Conservation (phyloP, 1,140 invertebrate genomes). For the Brachionus calyciflorus region DNA sequence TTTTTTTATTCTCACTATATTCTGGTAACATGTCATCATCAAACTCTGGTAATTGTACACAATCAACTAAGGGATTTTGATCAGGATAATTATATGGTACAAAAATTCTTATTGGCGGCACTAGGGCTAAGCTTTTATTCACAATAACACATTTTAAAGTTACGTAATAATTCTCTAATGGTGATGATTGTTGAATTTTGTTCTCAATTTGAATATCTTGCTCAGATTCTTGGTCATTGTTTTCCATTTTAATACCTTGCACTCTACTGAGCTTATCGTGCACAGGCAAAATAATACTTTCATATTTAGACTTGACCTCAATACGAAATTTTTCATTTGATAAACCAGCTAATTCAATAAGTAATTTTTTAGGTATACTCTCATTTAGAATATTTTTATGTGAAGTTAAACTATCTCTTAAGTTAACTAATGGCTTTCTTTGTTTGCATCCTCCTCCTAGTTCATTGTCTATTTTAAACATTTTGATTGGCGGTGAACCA, state of each 20-base stretch:
- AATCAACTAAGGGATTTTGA: constrained; percentile 25
- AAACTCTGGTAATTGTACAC: background rate
- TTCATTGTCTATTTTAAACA: constrained; percentile 1
- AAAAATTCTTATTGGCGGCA: constrained; percentile 21
- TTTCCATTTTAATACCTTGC: constrained; percentile 26
- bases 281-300: background rate
- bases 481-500: constrained; percentile 4
- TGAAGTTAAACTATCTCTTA: background rate
- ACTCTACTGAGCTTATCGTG: background rate
- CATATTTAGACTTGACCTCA: background rate
- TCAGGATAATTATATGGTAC: constrained; percentile 13
- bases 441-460: background rate
- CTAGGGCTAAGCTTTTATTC: background rate
- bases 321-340: constrained; percentile 1
- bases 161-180: constrained; percentile 37
- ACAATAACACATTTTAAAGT: background rate
- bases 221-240: background rate
- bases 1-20: background rate
- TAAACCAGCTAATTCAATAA: constrained; percentile 1
- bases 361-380: background rate
- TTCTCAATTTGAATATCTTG: background rate
- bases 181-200: background rate
- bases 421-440: constrained; percentile 14
- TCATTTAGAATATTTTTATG: background rate
- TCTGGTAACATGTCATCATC: constrained; percentile 31